phyloP scores from a whole-genome alignment of 2,888 invertebrate genomes.

The Gasteruption jaculator region DNA sequence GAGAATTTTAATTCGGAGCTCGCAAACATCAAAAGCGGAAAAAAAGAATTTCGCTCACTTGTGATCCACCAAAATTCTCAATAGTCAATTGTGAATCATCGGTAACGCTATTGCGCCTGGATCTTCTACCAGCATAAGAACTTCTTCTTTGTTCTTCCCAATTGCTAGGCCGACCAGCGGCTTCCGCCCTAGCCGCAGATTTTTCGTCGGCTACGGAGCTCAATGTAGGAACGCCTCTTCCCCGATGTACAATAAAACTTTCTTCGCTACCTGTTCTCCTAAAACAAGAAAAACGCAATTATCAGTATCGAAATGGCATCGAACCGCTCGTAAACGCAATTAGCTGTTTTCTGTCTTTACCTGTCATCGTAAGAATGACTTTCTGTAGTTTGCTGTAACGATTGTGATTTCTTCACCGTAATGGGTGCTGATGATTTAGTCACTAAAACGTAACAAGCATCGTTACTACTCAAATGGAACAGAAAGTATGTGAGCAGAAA shows the following conservation, averaged over 20 bases:
- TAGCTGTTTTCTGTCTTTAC: conserved; percentile 27
- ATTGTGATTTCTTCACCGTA: conserved; percentile 50
- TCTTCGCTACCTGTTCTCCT: conserved; percentile 56
- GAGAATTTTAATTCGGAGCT: no score
- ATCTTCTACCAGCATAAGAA: conserved; percentile 77
- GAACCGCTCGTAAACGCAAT: no score
- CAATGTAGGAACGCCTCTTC: conserved; percentile 73
- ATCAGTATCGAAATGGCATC: no score
- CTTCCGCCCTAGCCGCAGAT: conserved; percentile 51
- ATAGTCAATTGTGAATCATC: conserved; percentile 88
- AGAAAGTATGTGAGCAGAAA: no score
- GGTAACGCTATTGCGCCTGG: conserved; percentile 76
- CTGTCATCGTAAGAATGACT: conserved; percentile 45
- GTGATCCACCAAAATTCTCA: conserved; percentile 90
- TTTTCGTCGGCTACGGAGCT: conserved; percentile 69
- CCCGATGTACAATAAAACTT: conserved; percentile 78
- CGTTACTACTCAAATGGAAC: no score
- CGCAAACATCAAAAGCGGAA: no score
- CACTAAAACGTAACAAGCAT: conserved; percentile 40
- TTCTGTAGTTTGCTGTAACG: conserved; percentile 47
- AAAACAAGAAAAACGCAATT: conserved; percentile 10
- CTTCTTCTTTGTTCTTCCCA: conserved; percentile 72
- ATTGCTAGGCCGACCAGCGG: conserved; percentile 83
- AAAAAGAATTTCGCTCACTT: conserved; percentile 50
- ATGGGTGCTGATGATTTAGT: conserved; percentile 44